Percentiles rank a stretch among this genome's conserved stretches.
These are phyloP conservation scores for Drosophila silvestris DNA, from an alignment of 2,888 invertebrate genomes.

Conservation along the genomic window DNA sequence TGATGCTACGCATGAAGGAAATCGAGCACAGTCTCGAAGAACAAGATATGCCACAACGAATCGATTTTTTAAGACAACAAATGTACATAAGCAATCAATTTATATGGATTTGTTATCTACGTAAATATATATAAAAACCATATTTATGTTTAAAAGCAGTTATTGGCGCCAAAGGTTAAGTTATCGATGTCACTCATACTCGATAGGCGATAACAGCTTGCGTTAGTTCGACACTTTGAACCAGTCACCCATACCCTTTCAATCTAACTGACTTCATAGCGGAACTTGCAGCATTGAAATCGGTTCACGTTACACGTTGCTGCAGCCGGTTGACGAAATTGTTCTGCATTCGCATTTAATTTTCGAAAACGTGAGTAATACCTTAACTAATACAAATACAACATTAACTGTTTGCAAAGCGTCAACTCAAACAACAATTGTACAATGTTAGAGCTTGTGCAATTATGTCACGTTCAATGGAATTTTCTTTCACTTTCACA, in stretches of 20 bases:
- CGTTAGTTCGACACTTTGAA: slow-evolving; percentile 3
- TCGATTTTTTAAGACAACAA: slow-evolving; percentile 47
- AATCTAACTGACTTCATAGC: slow-evolving; percentile 20
- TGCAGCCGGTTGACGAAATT: slow-evolving; percentile 77
- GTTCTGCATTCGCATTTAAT: slow-evolving; percentile 57
- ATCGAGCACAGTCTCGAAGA: slow-evolving; percentile 75
- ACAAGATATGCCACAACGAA: slow-evolving; percentile 46
- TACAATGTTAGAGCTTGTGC: slow-evolving; percentile 11
- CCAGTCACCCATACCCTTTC: background rate
- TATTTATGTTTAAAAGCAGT: background rate
- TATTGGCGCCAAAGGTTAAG: slow-evolving; percentile 7
- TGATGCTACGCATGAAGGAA: slow-evolving; percentile 73
- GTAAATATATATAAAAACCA: slow-evolving; percentile 6
- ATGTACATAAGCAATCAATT: background rate
- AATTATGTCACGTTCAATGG: slow-evolving; percentile 47
- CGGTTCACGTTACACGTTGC: slow-evolving; percentile 64
- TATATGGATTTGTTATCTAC: slow-evolving; percentile 4
- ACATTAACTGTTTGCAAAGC: background rate
- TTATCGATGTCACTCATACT: background rate
- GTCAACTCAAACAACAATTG: slow-evolving; percentile 15
- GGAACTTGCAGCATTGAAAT: slow-evolving; percentile 46
- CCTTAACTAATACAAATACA: slow-evolving; percentile 7
- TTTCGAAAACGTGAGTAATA: slow-evolving; percentile 68
- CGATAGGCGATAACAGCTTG: background rate
- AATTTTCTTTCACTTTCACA: slow-evolving; percentile 66